These are phyloP conservation scores for Arothron firmamentum DNA, from an alignment of 2,113 vertebrate genomes.

Conservation along the genomic window DNA sequence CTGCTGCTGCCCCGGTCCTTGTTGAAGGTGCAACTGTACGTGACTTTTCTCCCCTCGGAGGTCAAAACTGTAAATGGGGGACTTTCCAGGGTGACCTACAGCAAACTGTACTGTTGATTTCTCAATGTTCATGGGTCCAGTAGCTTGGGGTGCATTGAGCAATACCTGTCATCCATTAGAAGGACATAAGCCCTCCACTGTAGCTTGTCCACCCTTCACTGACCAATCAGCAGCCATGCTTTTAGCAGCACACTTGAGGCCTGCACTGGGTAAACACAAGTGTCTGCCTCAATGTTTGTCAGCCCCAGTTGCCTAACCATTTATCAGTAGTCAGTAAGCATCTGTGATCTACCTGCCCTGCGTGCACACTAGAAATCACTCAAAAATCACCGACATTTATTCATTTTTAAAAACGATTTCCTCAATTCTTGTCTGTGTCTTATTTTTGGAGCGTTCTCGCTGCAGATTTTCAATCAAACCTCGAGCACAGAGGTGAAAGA, in stretches of 20 bases:
- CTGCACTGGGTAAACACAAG: slow-evolving; percentile 73
- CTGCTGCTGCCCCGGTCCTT: slow-evolving; percentile 14
- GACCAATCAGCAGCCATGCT: slow-evolving; percentile 75
- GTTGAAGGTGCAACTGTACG: slow-evolving; percentile 4
- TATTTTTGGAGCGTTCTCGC: slow-evolving; percentile 33
- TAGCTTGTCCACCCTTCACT: slow-evolving; percentile 61
- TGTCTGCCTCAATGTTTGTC: slow-evolving; percentile 76
- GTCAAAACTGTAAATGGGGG: slow-evolving; percentile 5
- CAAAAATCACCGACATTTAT: not conserved
- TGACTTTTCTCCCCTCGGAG: slow-evolving; percentile 9
- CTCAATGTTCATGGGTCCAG: slow-evolving; percentile 41
- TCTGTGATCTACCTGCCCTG: slow-evolving; percentile 61
- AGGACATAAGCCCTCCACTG: slow-evolving; percentile 48
- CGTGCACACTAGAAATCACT: slow-evolving; percentile 40
- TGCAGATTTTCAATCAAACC: slow-evolving; percentile 17
- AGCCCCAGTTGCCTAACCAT: slow-evolving; percentile 75
- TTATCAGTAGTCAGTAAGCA: slow-evolving; percentile 73
- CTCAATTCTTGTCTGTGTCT: slow-evolving; percentile 5
- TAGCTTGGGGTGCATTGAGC: slow-evolving; percentile 66
- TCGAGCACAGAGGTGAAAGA: slow-evolving; percentile 12
- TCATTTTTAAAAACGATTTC: not conserved
- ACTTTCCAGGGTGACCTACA: slow-evolving; percentile 19
- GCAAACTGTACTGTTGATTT: slow-evolving; percentile 46
- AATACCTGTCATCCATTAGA: slow-evolving; percentile 66
- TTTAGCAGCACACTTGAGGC: slow-evolving; percentile 71